Evolutionary conservation across 1,140 invertebrate genomes (phyloP).

Genomic region (Ericerus pela): DNA sequence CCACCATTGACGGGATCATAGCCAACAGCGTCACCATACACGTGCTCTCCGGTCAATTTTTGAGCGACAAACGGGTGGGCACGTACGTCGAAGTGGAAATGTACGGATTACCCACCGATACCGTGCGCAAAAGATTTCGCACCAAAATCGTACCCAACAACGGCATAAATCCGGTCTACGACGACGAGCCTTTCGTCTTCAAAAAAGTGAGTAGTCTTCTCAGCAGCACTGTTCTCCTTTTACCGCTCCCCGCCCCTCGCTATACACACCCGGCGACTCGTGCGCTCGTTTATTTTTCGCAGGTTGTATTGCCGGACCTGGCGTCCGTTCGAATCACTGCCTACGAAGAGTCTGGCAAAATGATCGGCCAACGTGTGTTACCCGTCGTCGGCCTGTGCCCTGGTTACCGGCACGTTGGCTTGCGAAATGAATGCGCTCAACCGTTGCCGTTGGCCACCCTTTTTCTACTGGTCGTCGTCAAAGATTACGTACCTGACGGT

Average conservation of each 20-base stretch:
- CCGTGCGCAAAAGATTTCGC: slow-evolving; percentile 88
- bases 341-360: slow-evolving; percentile 86
- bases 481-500: slow-evolving; percentile 93
- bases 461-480: slow-evolving; percentile 84
- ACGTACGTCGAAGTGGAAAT: slow-evolving; percentile 99
- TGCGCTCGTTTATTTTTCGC: slow-evolving; percentile 21
- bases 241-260: too few relatives aligned
- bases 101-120: slow-evolving; percentile 97
- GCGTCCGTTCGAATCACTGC: slow-evolving; percentile 89
- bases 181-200: slow-evolving; percentile 92
- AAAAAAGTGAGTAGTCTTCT: slow-evolving; percentile 58
- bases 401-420: slow-evolving; percentile 68
- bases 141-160: slow-evolving; percentile 89
- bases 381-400: slow-evolving; percentile 92
- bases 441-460: slow-evolving; percentile 75
- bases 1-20: slow-evolving; percentile 97
- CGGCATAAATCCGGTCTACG: slow-evolving; percentile 89
- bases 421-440: slow-evolving; percentile 87
- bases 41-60: slow-evolving; percentile 79
- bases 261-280: too few relatives aligned
- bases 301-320: slow-evolving; percentile 93
- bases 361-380: slow-evolving; percentile 90
- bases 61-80: slow-evolving; percentile 88
- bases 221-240: too few relatives aligned
- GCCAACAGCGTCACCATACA: slow-evolving; percentile 88